phyloP scores from a whole-genome alignment of 2,797 vertebrate genomes.

The Phataginus tetradactyla region DNA sequence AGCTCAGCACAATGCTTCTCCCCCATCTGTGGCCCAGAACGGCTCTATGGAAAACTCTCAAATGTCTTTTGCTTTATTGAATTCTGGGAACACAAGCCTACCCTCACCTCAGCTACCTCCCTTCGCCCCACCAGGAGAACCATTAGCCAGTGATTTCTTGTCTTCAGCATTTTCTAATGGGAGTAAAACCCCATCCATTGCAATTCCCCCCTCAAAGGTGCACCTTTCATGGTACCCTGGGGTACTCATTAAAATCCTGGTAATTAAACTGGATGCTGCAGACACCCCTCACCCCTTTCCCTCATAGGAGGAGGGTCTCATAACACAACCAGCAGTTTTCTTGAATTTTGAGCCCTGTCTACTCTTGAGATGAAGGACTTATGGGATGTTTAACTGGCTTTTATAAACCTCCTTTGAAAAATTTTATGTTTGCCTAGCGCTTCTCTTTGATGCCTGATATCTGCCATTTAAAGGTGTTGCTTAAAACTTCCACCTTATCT shows the following conservation, averaged over 20 bases:
- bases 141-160: background rate
- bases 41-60: background rate
- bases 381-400: background rate
- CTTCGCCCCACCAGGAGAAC: background rate
- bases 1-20: background rate
- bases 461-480: background rate
- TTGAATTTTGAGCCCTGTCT: background rate
- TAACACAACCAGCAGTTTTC: background rate
- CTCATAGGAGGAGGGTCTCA: background rate
- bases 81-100: background rate
- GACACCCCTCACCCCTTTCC: background rate
- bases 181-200: background rate
- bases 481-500: background rate
- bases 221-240: background rate
- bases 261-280: background rate
- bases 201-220: background rate
- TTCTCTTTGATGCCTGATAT: background rate
- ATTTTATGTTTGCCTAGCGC: background rate
- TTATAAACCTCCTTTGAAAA: background rate
- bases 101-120: background rate
- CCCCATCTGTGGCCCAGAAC: background rate
- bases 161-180: background rate
- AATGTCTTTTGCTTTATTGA: background rate
- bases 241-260: background rate
- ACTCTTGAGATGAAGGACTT: background rate